Base-by-base conservation (phyloP, 2,797 vertebrate species). In the Lophius americanus region DNA sequence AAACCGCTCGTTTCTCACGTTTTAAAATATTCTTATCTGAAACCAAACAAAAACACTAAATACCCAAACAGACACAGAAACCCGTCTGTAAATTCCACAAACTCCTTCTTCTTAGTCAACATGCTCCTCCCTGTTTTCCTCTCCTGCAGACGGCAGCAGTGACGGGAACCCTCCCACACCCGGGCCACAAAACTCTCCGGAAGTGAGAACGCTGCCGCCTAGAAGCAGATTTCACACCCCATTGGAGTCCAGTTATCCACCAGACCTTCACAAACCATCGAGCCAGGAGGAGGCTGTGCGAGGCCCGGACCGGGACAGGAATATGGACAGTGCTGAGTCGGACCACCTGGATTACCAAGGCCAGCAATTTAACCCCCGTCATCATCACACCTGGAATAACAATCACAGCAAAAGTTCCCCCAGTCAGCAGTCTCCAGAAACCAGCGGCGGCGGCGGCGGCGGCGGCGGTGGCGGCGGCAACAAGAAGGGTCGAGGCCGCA, bases 171-270 rank as follows among this genome's bases (percentile, higher is more conserved):
- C 96, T 95, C 89, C 96, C 95, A 82, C 96, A 94, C 86, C 95
- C 95, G 88, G 96, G 94, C 89, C 97, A 95, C 97, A 97, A 96
- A 96, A 95, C 93, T 89, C 96, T 96, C 91, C 96, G 96, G 95
- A 97, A 99, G 92, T 98, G 96, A 98, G 94, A 95, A 89, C 84
- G 38, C 81, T 86, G 88, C 92, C 94, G 69, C 85, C 84, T 12
- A 93, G 95, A 85, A 94, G 94, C 92, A 94, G 93, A 91, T 95
- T 93, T 91, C 94, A 95, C 94, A 93, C 95, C 90, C 93, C 96
- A 91, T 95, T 89, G 94, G 96, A 98, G 95, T 95, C 96, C 95
- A 97, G 94, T 93, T 96, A 95, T 91, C 95, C 95, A 96, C 95
- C 95, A 93, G 96, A 98, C 85, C 93, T 96, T 95, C 97, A 96